Conservation (phyloP, 2,888 invertebrate species). For the Ophioninae sp. region DNA sequence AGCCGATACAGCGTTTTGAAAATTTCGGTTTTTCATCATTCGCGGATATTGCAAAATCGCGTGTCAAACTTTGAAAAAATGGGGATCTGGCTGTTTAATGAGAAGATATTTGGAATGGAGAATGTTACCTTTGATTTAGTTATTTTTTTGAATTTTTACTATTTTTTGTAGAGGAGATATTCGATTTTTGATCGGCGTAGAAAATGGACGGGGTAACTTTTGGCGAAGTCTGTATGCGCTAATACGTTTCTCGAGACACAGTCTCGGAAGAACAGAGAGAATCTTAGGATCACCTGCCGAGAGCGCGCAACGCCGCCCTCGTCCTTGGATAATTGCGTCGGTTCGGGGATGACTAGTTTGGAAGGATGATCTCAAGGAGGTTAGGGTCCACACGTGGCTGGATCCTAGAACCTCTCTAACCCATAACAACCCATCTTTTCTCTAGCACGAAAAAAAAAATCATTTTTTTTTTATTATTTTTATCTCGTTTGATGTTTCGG, state of each 20-base stretch:
- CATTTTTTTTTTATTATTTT: constrained; percentile 23
- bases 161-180: no score
- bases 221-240: constrained; percentile 70
- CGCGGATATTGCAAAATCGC: no score
- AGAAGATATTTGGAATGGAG: no score
- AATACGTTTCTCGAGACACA: constrained; percentile 71
- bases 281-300: constrained; percentile 75
- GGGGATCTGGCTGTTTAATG: no score
- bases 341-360: constrained; percentile 62
- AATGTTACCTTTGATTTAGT: no score
- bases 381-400: constrained; percentile 40
- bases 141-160: no score
- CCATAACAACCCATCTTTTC: constrained; percentile 49
- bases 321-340: constrained; percentile 78
- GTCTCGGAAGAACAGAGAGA: constrained; percentile 47
- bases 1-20: no score
- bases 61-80: no score
- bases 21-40: no score
- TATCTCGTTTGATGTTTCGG: constrained; percentile 53
- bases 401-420: constrained; percentile 33
- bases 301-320: constrained; percentile 65
- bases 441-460: constrained; percentile 50
- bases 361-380: constrained; percentile 23
- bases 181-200: no score
- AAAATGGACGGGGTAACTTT: no score